Evolutionary conservation across 2,888 invertebrate genomes (phyloP).

Genomic region (Meganola albula): DNA sequence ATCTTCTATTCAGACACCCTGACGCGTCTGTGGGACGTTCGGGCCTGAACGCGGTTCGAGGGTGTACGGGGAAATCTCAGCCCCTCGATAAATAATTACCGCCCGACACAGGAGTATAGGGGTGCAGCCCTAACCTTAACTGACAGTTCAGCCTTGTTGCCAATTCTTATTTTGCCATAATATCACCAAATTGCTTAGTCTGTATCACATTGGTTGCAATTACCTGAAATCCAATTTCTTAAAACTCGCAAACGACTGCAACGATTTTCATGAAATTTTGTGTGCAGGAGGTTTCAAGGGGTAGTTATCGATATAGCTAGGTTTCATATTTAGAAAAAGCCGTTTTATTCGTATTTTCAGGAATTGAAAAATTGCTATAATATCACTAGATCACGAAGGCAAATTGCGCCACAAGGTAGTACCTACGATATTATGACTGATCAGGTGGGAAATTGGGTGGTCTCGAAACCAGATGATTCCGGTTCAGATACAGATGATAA

Average conservation of each 20-base stretch:
- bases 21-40: conserved; percentile 28
- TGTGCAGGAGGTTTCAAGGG: too few relatives aligned
- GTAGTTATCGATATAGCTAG: too few relatives aligned
- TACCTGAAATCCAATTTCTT: neutral
- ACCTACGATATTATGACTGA: too few relatives aligned
- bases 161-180: conserved; percentile 29
- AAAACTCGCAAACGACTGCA: neutral
- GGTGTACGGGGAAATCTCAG: conserved; percentile 55
- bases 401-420: too few relatives aligned
- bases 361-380: too few relatives aligned
- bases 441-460: too few relatives aligned
- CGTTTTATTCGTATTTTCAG: too few relatives aligned
- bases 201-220: neutral
- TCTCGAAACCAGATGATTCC: too few relatives aligned
- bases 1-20: conserved; percentile 19
- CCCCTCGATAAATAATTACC: conserved; percentile 72
- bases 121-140: conserved; percentile 44
- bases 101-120: conserved; percentile 50
- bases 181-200: conserved; percentile 25
- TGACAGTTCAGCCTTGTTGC: conserved; percentile 25
- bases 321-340: too few relatives aligned
- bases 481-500: too few relatives aligned
- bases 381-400: too few relatives aligned
- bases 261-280: neutral
- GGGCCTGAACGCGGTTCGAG: conserved; percentile 31